Conservation (phyloP, 2,113 vertebrate genomes). For the Ciconia stormi region DNA sequence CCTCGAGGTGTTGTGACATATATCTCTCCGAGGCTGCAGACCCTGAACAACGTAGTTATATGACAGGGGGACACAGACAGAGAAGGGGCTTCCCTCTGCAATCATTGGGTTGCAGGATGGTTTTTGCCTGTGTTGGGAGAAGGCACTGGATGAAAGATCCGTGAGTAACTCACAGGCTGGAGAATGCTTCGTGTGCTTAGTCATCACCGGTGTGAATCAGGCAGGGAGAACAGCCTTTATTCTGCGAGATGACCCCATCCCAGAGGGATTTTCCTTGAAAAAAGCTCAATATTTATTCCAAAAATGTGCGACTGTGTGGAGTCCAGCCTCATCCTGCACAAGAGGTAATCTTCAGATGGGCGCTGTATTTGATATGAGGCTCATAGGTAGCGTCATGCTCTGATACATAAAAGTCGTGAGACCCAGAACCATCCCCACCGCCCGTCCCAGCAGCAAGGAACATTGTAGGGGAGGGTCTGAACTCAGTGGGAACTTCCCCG, state of each 20-base stretch:
- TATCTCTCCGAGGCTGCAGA: not conserved
- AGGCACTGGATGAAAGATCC: not conserved
- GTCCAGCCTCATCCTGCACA: not conserved
- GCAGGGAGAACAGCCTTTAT: not conserved
- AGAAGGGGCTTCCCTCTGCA: not conserved
- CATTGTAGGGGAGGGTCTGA: not conserved
- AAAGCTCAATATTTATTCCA: not conserved
- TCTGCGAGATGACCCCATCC: not conserved
- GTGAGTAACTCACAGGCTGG: not conserved
- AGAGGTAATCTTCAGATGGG: not conserved
- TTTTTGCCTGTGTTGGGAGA: not conserved
- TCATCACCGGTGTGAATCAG: not conserved
- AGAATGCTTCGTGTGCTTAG: not conserved
- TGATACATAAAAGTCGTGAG: not conserved
- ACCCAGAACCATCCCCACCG: not conserved
- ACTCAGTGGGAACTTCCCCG: not conserved
- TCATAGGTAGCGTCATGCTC: not conserved
- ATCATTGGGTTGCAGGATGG: rapidly evolving
- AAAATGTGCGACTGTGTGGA: not conserved
- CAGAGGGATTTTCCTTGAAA: not conserved
- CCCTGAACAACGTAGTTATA: rapidly evolving
- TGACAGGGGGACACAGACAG: not conserved
- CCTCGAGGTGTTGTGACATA: not conserved
- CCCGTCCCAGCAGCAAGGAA: not conserved
- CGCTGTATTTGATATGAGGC: not conserved